phyloP scores from a whole-genome alignment of 2,888 invertebrate species.

The Drosophila pullipes region DNA sequence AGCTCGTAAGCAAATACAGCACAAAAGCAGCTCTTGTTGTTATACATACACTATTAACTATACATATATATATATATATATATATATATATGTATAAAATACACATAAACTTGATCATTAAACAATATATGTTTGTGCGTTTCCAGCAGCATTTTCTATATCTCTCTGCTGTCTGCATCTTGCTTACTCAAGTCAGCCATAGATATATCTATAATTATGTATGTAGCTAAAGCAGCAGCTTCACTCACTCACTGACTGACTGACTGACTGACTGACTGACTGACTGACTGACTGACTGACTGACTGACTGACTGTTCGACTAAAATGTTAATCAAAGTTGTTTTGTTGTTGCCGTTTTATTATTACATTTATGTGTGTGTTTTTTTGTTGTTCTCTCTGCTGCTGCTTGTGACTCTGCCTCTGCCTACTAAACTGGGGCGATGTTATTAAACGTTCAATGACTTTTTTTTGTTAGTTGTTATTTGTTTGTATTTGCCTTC shows the following conservation, averaged over 20 bases:
- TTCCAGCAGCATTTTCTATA: conserved; percentile 40
- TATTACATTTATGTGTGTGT: conserved; percentile 29
- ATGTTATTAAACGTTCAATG: conserved; percentile 73
- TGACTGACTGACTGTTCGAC: conserved; percentile 12
- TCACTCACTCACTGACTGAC: conserved; percentile 13
- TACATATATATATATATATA: neutral
- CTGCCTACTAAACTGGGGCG: conserved; percentile 63
- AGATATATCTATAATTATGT: neutral
- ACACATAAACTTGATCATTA: conserved; percentile 44
- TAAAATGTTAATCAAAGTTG: conserved; percentile 60
- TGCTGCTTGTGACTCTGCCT: neutral
- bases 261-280: conserved; percentile 3
- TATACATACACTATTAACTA: neutral
- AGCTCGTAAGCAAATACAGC: conserved; percentile 27
- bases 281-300: neutral
- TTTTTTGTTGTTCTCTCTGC: neutral
- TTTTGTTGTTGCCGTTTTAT: conserved; percentile 42
- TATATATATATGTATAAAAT: neutral
- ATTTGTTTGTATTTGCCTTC: neutral
- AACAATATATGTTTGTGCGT: conserved; percentile 50
- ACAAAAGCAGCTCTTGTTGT: conserved; percentile 31
- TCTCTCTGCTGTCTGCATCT: conserved; percentile 6
- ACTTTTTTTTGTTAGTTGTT: conserved; percentile 51
- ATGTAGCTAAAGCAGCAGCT: neutral
- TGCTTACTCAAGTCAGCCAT: conserved; percentile 4